These are phyloP conservation scores for Premnoplex brunnescens DNA, from an alignment of 2,797 vertebrate genomes.

Conservation along the genomic window DNA sequence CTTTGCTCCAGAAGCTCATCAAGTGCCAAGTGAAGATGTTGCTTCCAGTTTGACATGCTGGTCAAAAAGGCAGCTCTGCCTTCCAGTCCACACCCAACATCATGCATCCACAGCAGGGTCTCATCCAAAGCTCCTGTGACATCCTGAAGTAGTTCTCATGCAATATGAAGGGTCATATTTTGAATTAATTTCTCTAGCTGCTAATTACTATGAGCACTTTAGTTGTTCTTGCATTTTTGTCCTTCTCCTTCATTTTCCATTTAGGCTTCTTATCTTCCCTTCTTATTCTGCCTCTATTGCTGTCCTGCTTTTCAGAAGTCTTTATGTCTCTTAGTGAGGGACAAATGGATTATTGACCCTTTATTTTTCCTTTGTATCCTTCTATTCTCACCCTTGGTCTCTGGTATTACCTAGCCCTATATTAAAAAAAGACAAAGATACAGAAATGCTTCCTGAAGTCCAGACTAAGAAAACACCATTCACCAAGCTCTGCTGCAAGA, in stretches of 20 bases:
- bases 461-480: not conserved
- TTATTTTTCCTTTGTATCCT: not conserved
- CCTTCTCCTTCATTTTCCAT: not conserved
- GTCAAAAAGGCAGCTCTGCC: not conserved
- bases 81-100: not conserved
- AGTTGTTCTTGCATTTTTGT: not conserved
- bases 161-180: fast-evolving
- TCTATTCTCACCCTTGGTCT: not conserved
- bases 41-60: not conserved
- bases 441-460: not conserved
- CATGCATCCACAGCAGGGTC: not conserved
- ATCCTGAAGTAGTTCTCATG: not conserved
- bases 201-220: not conserved
- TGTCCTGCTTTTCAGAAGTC: not conserved
- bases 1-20: not conserved
- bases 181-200: not conserved
- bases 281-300: not conserved
- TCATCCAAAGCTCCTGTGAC: not conserved
- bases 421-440: not conserved
- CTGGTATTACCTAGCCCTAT: not conserved
- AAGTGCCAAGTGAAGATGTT: not conserved
- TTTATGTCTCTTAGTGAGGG: not conserved
- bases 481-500: not conserved
- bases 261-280: not conserved
- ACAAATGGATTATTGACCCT: not conserved